Evolutionary conservation across 2,113 vertebrate genomes (phyloP), one percentile per base, ranked within the genome.

Genomic region (Hystrix cristata): DNA sequence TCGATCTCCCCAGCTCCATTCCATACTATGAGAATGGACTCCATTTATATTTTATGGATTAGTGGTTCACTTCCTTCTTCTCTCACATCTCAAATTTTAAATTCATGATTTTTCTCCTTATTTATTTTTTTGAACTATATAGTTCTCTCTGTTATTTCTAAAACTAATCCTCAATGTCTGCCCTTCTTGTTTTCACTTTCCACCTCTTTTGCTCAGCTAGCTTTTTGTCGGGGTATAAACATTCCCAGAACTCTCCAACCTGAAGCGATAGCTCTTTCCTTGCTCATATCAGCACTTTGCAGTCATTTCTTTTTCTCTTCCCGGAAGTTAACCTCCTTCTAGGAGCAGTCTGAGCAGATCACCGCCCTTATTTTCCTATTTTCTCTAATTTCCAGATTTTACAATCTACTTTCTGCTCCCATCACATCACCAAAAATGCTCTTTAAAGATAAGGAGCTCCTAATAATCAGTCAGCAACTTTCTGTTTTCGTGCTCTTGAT

Each of bases 61-160:
- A 71, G 15, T n/a, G 19, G 3, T 89, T 87, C 31, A 34, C 27
- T 71, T 80, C 34, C 23, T 65, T 38, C 34, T 93, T 74, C 53
- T 88, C 46, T 62, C 7, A 60, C 16, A 51, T 55, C 14, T 69
- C 51, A 62, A 69, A 34, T 21, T 92, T 90, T 94, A 92, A 79
- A 88, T 83, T 62, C 19, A 71, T 59, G 21, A 31, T 31, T 92
- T 69, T 69, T 34, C 31, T 82, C 25, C 19, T 16, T 55, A 64
- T 89, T 85, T 87, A 59, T 96, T 95, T 86, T n/a, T 88, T 87
- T 85, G 65, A 76, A 55, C 72, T 81, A 85, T 69, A 31, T 76
- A 21, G 19, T 91, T 72, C 25, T 53, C 3, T 8, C n/a, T 13
- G 9, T 92, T 82, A 69, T 59, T 87, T 80, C 48, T 93, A 83